These are phyloP conservation scores for Agonopterix heracliana DNA, from an alignment of 2,888 invertebrate genomes.

Conservation along the genomic window DNA sequence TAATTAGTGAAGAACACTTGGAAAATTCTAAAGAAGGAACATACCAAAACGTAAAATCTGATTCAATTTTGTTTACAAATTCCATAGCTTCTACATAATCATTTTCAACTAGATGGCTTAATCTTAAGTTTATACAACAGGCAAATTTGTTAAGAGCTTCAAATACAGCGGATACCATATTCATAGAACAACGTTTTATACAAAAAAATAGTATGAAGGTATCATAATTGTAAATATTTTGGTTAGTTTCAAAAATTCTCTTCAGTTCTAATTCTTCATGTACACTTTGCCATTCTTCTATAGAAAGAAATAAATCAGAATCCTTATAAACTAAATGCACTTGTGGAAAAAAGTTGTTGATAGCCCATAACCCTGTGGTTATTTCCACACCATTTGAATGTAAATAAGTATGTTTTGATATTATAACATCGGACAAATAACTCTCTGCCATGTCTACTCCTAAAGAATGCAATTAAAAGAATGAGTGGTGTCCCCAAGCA, in stretches of 20 bases:
- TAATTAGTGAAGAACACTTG: no score
- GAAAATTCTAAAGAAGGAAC: no score
- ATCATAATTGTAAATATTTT: background rate
- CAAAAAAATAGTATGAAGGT: background rate
- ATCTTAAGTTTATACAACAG: background rate
- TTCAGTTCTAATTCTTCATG: background rate
- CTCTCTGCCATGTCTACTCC: conserved; percentile 16
- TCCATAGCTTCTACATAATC: no score
- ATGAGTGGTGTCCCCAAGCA: conserved; percentile 2
- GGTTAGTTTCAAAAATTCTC: background rate
- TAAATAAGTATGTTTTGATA: conserved; percentile 18
- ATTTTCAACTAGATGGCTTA: background rate
- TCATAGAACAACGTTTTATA: background rate
- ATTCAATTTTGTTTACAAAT: no score
- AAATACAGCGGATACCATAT: background rate
- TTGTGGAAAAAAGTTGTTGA: conserved; percentile 23
- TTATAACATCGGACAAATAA: background rate
- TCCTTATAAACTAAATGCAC: conserved; percentile 17
- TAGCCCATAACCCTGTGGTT: conserved; percentile 21
- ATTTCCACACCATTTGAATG: conserved; percentile 21
- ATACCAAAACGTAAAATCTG: no score
- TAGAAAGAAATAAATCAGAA: background rate
- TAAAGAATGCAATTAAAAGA: conserved; percentile 17
- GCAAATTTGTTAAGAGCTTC: background rate
- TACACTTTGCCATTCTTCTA: background rate